Conservation (phyloP, 2,888 invertebrate species). For the Himalopsyche kuldschensis region DNA sequence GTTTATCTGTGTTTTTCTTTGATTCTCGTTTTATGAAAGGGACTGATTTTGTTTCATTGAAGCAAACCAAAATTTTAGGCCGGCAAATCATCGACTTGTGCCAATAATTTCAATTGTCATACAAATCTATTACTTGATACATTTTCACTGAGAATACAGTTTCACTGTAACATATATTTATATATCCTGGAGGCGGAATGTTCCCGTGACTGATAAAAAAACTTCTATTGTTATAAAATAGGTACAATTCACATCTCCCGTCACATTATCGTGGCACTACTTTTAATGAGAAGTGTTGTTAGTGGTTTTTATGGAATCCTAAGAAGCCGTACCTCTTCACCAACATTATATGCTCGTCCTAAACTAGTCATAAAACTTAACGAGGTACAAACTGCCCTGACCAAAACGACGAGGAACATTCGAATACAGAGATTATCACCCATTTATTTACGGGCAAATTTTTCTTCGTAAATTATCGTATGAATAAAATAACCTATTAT, state of each 20-base stretch:
- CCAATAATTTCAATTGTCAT: too few species aligned
- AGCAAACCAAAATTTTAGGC: too few species aligned
- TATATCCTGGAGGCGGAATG: too few species aligned
- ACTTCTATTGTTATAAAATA: neutral
- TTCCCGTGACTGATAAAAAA: neutral
- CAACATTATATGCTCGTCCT: slow-evolving; percentile 20
- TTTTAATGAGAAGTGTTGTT: slow-evolving; percentile 35
- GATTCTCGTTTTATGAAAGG: too few species aligned
- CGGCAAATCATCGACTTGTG: too few species aligned
- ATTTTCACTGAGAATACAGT: too few species aligned
- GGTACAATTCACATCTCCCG: neutral
- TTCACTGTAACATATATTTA: too few species aligned
- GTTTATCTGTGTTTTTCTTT: too few species aligned
- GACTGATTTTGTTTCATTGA: too few species aligned
- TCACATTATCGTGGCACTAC: neutral
- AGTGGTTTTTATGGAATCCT: slow-evolving; percentile 35
- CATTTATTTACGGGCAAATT: neutral
- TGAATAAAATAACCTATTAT: too few species aligned
- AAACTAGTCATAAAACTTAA: slow-evolving; percentile 35
- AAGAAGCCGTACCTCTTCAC: slow-evolving; percentile 12
- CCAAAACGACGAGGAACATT: neutral
- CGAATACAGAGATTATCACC: neutral
- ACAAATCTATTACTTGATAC: too few species aligned
- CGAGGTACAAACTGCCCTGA: slow-evolving; percentile 25
- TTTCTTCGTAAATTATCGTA: neutral